Evolutionary conservation across 2,888 invertebrate genomes (phyloP).

Genomic region (Tethea ocularis): DNA sequence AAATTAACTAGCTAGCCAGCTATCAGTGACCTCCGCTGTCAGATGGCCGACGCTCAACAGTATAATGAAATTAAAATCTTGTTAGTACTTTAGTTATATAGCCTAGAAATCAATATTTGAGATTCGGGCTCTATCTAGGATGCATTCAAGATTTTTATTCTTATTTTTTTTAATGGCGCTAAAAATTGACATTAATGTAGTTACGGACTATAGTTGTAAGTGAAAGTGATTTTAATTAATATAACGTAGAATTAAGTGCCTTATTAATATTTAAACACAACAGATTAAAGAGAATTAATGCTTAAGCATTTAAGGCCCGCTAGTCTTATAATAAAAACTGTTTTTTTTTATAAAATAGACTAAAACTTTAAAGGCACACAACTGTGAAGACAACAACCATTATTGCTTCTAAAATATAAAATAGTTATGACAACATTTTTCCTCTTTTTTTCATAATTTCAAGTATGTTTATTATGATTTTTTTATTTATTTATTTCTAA

Average conservation of each 20-base stretch:
- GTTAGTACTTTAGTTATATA: neutral
- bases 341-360: conserved; percentile 26
- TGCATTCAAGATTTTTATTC: too few species aligned
- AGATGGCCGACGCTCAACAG: too few species aligned
- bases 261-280: conserved; percentile 45
- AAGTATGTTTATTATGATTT: neutral
- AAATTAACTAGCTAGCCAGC: too few species aligned
- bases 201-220: conserved; percentile 25
- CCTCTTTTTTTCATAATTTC: neutral
- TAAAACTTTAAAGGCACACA: neutral
- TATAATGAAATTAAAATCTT: too few species aligned
- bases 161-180: neutral
- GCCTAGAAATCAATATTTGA: neutral
- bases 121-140: too few species aligned
- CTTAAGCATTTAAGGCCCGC: conserved; percentile 60
- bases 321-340: conserved; percentile 68
- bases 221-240: conserved; percentile 45
- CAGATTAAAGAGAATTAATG: conserved; percentile 32
- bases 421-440: neutral
- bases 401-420: neutral
- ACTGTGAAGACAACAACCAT: neutral
- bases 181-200: neutral
- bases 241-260: conserved; percentile 50
- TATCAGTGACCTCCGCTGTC: too few species aligned
- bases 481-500: neutral